A percentile compares a stretch with the other conserved stretches of the same genome.
Evolutionary conservation across 2,797 vertebrate genomes (phyloP).

Genomic region (Apogon talboti): DNA sequence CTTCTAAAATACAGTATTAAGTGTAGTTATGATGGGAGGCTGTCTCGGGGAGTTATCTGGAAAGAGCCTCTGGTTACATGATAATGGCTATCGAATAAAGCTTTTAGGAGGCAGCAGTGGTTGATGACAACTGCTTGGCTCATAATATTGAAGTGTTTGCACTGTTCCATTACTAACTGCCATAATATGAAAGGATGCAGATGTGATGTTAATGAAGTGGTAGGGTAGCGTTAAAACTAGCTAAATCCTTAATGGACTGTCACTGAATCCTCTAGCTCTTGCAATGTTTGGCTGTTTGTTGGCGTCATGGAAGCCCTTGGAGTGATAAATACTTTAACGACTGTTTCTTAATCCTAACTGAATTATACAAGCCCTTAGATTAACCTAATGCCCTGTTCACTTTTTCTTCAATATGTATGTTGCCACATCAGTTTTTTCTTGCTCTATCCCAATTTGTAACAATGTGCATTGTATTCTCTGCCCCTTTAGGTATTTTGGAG

Average conservation of each 20-base stretch:
- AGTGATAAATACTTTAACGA: conserved; percentile 22
- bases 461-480: conserved; percentile 32
- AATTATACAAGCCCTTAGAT: conserved; percentile 16
- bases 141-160: conserved; percentile 67
- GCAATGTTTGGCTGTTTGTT: conserved; percentile 50
- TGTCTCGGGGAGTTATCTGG: conserved; percentile 78
- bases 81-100: conserved; percentile 81
- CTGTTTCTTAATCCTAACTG: conserved; percentile 13
- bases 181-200: conserved; percentile 64
- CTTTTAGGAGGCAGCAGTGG: conserved; percentile 64
- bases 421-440: not conserved
- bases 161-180: conserved; percentile 59
- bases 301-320: conserved; percentile 30
- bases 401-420: not conserved
- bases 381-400: not conserved
- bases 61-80: conserved; percentile 75
- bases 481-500: conserved; percentile 91
- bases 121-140: conserved; percentile 71
- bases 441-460: conserved; percentile 1
- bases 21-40: conserved; percentile 75
- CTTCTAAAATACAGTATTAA: conserved; percentile 74
- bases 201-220: conserved; percentile 75
- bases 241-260: conserved; percentile 71
- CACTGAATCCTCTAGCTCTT: conserved; percentile 32
- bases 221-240: conserved; percentile 61